Conservation (phyloP, 2,113 vertebrate genomes). For the Rhadina sibilatrix region DNA sequence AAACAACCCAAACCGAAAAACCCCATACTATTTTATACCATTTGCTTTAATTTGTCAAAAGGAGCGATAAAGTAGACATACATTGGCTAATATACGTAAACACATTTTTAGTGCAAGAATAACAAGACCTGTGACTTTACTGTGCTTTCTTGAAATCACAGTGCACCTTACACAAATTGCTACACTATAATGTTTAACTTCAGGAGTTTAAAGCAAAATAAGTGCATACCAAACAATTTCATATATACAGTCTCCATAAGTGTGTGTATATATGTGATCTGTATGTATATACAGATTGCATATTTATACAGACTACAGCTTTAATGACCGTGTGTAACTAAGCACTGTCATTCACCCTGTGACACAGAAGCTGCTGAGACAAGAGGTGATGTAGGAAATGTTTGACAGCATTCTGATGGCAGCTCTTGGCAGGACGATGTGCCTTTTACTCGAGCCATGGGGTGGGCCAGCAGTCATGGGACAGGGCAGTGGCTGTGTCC, state of each 20-base stretch:
- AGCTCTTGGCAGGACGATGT: not conserved
- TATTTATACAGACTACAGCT: conserved; percentile 66
- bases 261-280: conserved; percentile 71
- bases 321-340: conserved; percentile 34
- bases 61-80: conserved; percentile 81
- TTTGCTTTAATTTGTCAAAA: conserved; percentile 74
- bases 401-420: not conserved
- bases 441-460: not conserved
- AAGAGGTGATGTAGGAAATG: not conserved
- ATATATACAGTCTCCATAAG: conserved; percentile 79
- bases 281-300: conserved; percentile 73
- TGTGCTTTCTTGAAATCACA: conserved; percentile 84
- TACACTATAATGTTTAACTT: conserved; percentile 79
- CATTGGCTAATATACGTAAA: conserved; percentile 84
- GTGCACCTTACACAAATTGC: conserved; percentile 85
- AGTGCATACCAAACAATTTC: conserved; percentile 81
- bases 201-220: conserved; percentile 76
- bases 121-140: conserved; percentile 84
- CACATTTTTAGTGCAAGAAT: conserved; percentile 87
- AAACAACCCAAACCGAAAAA: conserved; percentile 62
- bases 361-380: conserved; percentile 40
- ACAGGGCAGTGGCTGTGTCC: not conserved
- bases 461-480: not conserved
- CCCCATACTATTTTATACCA: conserved; percentile 72
- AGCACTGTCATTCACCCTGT: conserved; percentile 53